phyloP scores from a whole-genome alignment of 2,888 invertebrate species.

The Biston betularia region DNA sequence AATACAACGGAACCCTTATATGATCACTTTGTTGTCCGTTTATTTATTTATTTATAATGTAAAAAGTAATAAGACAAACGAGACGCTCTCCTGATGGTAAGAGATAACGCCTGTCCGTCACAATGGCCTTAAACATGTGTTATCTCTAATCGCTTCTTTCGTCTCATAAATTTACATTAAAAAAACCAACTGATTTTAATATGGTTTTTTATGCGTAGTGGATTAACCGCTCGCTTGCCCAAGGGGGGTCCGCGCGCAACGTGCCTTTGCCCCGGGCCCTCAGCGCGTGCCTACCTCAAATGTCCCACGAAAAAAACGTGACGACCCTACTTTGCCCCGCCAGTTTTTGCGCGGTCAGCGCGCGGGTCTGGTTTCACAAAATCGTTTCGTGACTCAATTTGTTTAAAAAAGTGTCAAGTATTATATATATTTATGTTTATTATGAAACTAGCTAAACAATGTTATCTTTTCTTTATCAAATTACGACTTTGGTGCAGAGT shows the following conservation, averaged over 20 bases:
- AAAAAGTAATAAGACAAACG: too few species aligned
- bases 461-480: slow-evolving; percentile 5
- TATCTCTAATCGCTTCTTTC: neutral
- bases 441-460: slow-evolving; percentile 19
- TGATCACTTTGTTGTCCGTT: too few species aligned
- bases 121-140: too few species aligned
- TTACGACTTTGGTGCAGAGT: slow-evolving; percentile 13
- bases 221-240: neutral
- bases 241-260: slow-evolving; percentile 13
- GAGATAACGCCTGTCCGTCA: too few species aligned
- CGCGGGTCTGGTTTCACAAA: slow-evolving; percentile 17
- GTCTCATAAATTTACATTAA: too few species aligned
- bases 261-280: slow-evolving; percentile 22
- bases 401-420: slow-evolving; percentile 14
- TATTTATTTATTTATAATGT: too few species aligned
- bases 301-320: slow-evolving; percentile 22
- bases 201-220: too few species aligned
- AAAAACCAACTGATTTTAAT: too few species aligned
- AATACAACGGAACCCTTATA: too few species aligned
- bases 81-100: too few species aligned
- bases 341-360: slow-evolving; percentile 9
- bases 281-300: slow-evolving; percentile 24
- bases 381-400: slow-evolving; percentile 12
- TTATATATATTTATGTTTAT: slow-evolving; percentile 20
- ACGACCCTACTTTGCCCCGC: slow-evolving; percentile 13